These are phyloP conservation scores for Pelagia noctiluca DNA, from an alignment of 30 jellyfish, hydroid and myxozoan species.

Conservation along the genomic window DNA sequence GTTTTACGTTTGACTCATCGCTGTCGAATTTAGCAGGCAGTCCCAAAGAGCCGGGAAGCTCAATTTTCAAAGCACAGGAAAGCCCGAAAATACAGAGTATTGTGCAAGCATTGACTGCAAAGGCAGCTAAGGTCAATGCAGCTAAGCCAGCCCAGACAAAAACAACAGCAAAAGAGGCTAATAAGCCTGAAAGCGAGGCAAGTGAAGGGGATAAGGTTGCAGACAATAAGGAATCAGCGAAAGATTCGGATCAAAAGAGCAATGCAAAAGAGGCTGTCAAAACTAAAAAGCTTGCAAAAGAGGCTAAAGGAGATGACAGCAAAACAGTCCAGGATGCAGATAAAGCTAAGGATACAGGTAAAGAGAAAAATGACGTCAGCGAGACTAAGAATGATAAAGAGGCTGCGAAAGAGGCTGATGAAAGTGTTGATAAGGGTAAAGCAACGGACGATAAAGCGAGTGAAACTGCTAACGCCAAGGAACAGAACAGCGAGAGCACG, in stretches of 20 bases:
- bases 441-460: too few species aligned
- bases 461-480: background rate
- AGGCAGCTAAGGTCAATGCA: background rate
- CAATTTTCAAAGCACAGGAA: background rate
- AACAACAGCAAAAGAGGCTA: constrained; percentile 7
- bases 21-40: constrained; percentile 38
- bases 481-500: background rate
- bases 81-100: background rate
- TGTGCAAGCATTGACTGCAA: too few species aligned
- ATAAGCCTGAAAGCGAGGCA: constrained; percentile 19
- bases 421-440: background rate
- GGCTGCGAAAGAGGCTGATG: constrained; percentile 13
- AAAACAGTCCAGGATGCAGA: background rate
- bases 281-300: constrained; percentile 7
- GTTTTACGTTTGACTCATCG: constrained; percentile 41
- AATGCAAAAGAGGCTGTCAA: constrained; percentile 1
- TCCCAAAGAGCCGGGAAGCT: constrained; percentile 1
- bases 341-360: background rate
- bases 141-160: background rate
- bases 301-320: background rate
- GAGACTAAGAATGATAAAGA: constrained; percentile 20
- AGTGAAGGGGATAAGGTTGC: background rate
- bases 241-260: background rate
- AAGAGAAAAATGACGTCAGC: constrained; percentile 1
- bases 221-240: background rate